Percentiles rank a stretch among this genome's conserved stretches.
phyloP scores from a whole-genome alignment of 1,140 invertebrate genomes.

The Globodera rostochiensis region DNA sequence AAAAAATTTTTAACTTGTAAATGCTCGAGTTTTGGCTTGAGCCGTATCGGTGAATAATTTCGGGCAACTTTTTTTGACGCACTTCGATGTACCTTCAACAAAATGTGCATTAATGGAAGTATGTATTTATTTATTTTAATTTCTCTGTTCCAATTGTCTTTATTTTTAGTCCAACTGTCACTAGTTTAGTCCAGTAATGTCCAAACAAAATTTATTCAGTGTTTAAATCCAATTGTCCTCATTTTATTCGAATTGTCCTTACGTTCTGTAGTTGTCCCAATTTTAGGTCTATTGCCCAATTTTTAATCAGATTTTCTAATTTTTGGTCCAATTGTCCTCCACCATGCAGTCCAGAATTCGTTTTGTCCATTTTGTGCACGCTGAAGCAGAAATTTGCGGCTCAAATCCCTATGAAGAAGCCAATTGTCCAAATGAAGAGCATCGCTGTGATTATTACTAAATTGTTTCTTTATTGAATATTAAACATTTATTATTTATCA shows the following conservation, averaged over 20 bases:
- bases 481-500: no score
- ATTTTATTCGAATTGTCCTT: no score
- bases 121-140: no score
- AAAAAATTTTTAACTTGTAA: conserved; percentile 4
- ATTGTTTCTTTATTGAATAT: not conserved
- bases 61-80: conserved; percentile 17
- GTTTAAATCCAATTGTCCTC: no score
- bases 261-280: no score
- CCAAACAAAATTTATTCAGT: no score
- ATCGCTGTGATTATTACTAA: conserved; percentile 25
- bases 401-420: conserved; percentile 33
- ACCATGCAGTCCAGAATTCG: conserved; percentile 34
- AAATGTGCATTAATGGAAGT: no score
- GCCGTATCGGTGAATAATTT: not conserved
- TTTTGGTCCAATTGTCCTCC: no score
- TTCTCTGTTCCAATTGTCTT: not conserved
- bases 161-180: not conserved
- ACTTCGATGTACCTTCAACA: conserved; percentile 24
- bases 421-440: conserved; percentile 27
- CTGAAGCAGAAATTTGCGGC: not conserved
- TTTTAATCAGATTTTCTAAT: no score
- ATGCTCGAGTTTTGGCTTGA: conserved; percentile 1
- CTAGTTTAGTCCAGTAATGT: not conserved
- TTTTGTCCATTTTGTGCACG: not conserved
- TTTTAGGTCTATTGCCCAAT: no score